Percentiles rank a stretch among this genome's conserved stretches.
phyloP scores from a whole-genome alignment of 2,113 vertebrate species.

The Syngnathus typhle region DNA sequence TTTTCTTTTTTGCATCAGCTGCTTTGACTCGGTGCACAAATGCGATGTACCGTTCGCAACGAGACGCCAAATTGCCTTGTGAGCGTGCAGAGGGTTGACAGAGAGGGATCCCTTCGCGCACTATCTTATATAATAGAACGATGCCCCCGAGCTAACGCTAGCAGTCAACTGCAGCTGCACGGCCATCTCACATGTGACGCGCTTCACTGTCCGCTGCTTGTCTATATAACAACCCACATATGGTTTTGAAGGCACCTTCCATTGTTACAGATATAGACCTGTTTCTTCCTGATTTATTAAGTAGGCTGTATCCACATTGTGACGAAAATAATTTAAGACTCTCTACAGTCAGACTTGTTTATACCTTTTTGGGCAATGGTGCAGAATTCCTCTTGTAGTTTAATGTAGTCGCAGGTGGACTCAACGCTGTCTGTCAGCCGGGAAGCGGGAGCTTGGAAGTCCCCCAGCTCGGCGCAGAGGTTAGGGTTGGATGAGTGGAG shows the following conservation, averaged over 20 bases:
- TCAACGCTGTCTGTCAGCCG: conserved; percentile 82
- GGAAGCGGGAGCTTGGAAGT: conserved; percentile 82
- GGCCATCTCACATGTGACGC: conserved; percentile 5
- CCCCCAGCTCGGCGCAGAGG: conserved; percentile 87
- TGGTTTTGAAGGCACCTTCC: not conserved
- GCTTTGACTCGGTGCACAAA: not conserved
- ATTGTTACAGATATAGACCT: no score
- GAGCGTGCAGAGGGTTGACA: not conserved
- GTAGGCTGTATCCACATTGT: not conserved
- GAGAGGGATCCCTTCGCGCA: not conserved
- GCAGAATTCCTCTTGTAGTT: conserved; percentile 97
- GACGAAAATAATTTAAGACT: not conserved
- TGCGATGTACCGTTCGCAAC: not conserved
- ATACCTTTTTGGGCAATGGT: conserved; percentile 95
- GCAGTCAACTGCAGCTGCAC: conserved; percentile 5
- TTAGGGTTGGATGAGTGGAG: conserved; percentile 98
- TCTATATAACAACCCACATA: not conserved
- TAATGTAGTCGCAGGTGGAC: conserved; percentile 86
- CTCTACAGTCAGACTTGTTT: conserved; percentile 1
- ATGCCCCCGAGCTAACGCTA: not conserved
- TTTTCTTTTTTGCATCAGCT: not conserved
- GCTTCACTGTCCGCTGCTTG: not conserved
- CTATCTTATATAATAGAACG: not conserved
- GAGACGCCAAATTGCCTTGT: not conserved
- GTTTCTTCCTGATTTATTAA: not conserved